phyloP scores from a whole-genome alignment of 1,140 invertebrate genomes.

The Planococcus citri region DNA sequence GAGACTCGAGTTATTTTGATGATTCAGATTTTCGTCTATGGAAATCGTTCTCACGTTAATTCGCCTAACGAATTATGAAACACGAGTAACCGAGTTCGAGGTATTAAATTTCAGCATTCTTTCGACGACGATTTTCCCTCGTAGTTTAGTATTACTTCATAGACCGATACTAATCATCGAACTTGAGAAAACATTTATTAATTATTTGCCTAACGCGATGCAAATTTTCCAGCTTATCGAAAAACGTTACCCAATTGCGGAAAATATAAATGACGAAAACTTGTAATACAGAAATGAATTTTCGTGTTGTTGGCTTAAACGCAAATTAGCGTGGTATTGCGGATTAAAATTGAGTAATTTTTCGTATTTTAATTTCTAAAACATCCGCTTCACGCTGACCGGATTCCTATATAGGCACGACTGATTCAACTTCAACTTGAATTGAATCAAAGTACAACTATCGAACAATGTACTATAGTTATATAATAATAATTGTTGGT shows the following conservation, averaged over 20 bases:
- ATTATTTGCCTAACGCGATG: background rate
- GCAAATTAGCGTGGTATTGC: background rate
- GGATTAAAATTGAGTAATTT: background rate
- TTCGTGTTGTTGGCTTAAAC: background rate
- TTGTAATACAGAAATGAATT: background rate
- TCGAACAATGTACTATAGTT: background rate
- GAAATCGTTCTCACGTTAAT: too few species aligned
- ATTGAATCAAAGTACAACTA: background rate
- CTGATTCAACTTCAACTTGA: background rate
- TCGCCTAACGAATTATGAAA: too few species aligned
- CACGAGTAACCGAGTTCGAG: too few species aligned
- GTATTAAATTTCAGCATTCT: too few species aligned
- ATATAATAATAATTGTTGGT: background rate
- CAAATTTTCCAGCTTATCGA: background rate
- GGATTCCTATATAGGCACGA: background rate
- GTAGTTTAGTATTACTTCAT: too few species aligned
- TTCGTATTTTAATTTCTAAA: too few species aligned
- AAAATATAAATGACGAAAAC: background rate
- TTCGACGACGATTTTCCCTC: too few species aligned
- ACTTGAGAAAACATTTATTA: background rate
- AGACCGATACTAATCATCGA: background rate
- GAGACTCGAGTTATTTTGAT: too few species aligned
- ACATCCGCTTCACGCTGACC: background rate
- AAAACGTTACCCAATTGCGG: background rate
- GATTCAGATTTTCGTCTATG: too few species aligned